phyloP scores from a whole-genome alignment of 2,113 vertebrate genomes.

The Pterophyllum scalare region DNA sequence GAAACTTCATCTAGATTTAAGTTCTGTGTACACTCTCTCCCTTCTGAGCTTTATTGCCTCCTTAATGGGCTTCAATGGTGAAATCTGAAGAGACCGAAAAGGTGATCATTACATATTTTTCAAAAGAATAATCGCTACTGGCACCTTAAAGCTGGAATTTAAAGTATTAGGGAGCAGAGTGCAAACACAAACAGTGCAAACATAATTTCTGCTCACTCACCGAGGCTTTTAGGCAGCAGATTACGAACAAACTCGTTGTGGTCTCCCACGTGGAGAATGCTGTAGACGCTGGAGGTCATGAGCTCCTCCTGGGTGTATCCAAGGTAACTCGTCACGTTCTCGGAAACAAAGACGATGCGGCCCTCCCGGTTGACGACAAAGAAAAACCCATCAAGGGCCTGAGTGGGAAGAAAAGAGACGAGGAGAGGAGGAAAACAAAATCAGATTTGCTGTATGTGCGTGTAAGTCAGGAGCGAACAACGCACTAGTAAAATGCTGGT shows the following conservation, averaged over 20 bases:
- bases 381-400: slow-evolving; percentile 96
- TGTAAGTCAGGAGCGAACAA: background rate
- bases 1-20: background rate
- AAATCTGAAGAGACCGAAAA: slow-evolving; percentile 15
- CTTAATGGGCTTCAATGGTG: slow-evolving; percentile 27
- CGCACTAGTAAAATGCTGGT: background rate
- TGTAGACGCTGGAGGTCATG: slow-evolving; percentile 96
- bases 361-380: slow-evolving; percentile 96
- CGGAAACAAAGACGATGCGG: slow-evolving; percentile 93
- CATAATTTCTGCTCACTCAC: slow-evolving; percentile 71
- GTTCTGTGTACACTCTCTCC: background rate
- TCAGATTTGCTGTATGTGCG: background rate
- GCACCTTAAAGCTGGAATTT: background rate
- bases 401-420: background rate
- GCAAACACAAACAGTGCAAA: background rate
- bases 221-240: slow-evolving; percentile 92
- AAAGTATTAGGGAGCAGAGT: background rate
- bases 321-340: slow-evolving; percentile 93
- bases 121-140: background rate
- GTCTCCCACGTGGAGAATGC: slow-evolving; percentile 95
- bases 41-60: slow-evolving; percentile 16
- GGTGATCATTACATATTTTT: slow-evolving; percentile 22
- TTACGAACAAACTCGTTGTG: slow-evolving; percentile 95
- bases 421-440: background rate
- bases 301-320: slow-evolving; percentile 95